phyloP scores from a whole-genome alignment of 2,888 invertebrate species.

The Itoplectis maculator region DNA sequence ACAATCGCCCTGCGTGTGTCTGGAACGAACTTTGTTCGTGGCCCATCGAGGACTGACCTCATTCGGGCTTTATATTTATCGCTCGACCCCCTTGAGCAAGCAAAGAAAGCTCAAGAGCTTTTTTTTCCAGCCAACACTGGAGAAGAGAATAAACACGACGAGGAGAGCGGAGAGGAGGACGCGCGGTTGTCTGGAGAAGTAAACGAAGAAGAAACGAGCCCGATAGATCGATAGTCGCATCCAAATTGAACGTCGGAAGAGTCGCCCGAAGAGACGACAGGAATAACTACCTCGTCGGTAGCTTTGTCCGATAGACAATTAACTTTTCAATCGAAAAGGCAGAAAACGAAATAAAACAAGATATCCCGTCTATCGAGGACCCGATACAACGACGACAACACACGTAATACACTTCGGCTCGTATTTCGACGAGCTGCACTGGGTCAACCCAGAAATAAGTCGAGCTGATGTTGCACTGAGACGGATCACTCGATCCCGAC shows the following conservation, averaged over 20 bases:
- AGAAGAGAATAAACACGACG: not conserved
- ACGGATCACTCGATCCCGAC: not conserved
- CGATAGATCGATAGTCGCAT: slow-evolving; percentile 9
- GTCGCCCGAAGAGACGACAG: not conserved
- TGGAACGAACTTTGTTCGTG: not conserved
- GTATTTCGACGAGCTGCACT: not conserved
- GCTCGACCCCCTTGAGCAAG: not conserved
- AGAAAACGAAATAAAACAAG: slow-evolving; percentile 10
- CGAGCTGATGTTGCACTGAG: not conserved
- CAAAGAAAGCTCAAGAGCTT: slow-evolving; percentile 2
- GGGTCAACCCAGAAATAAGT: not conserved
- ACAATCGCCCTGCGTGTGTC: not conserved
- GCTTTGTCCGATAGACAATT: slow-evolving; percentile 19
- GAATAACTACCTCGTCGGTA: not conserved
- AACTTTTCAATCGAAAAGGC: slow-evolving; percentile 8
- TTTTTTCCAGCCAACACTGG: not conserved
- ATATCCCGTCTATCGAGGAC: not conserved
- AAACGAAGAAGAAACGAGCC: not conserved
- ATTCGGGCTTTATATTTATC: slow-evolving; percentile 10
- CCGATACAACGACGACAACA: not conserved
- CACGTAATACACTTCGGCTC: not conserved
- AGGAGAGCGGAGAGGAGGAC: not conserved
- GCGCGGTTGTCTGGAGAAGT: not conserved
- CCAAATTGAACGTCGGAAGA: slow-evolving; percentile 12
- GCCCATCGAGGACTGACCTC: not conserved